Base-by-base conservation (phyloP, 2,113 vertebrate genomes). In the Pao palembangensis region DNA sequence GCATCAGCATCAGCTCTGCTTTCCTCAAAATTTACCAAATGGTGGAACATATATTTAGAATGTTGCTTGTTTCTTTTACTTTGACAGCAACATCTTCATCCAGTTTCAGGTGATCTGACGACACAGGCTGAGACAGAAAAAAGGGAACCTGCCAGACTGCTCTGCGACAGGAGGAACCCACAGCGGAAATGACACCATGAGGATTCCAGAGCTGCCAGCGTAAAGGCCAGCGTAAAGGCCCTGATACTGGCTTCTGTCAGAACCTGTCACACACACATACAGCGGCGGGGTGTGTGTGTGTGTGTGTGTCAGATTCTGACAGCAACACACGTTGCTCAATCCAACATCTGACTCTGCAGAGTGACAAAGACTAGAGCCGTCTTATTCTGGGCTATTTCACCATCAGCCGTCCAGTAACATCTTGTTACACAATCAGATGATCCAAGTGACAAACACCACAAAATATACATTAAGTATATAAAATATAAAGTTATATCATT, bases 301-400 rank as follows among this genome's bases (percentile, higher is more conserved):
- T 25, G 23, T 25, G 23, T 25, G 23, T 25, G 23, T 25, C n/a
- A n/a, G n/a, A n/a, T n/a, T n/a, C n/a, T n/a, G n/a, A 5, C 23
- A 25, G 23, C 23, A 25, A 25, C 19, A 47, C 21, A n/a, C 16
- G 70, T 76, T 76, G 58, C 69, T 51, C 64, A 82, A 80, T 64
- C 15, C 5, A 49, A 63, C 70, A 54, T 71, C 19, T 49, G 50
- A 75, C 47, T 75, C 20, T 2, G 38, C 0, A 16, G 0, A 44
- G n/a, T n/a, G 13, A 76, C 56, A 49, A 49, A 60, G 55, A 64
- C 0, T 56, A 21, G 67, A 70, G 61, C 67, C 55, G 61, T 51
- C 34, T 51, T 34, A 34, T 31, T 58, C 34, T 63, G 3, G 46
- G 12, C n/a, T 51, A 38, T 38, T 16, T 46, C 18, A 64, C 19